Evolutionary conservation across 2,113 vertebrate genomes (phyloP).

Genomic region (Atractosteus spatula): DNA sequence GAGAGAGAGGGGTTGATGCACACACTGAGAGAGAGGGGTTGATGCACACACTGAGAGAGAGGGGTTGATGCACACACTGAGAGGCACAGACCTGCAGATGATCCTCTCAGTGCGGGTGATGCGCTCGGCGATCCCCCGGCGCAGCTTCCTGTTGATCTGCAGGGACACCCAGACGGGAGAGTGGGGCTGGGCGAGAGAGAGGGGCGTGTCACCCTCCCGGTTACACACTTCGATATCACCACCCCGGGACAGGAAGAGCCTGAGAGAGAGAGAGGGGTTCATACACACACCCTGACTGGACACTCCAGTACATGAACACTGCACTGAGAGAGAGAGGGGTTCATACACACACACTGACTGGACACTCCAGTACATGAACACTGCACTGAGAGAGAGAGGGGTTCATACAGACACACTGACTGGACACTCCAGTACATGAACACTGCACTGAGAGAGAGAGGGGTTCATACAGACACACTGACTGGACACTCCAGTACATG

Average conservation of each 20-base stretch:
- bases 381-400: no score
- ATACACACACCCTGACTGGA: neutral
- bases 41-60: neutral
- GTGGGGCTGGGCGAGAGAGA: constrained; percentile 74
- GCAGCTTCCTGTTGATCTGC: constrained; percentile 86
- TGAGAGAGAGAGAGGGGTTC: constrained; percentile 30
- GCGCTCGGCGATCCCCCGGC: constrained; percentile 78
- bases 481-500: no score
- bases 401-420: neutral
- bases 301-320: neutral
- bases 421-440: neutral
- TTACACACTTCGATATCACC: constrained; percentile 83
- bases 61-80: no score
- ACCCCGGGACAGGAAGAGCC: constrained; percentile 84
- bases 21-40: no score
- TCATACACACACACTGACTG: neutral
- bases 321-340: neutral
- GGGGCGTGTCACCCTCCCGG: constrained; percentile 83
- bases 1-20: no score
- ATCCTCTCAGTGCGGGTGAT: constrained; percentile 81
- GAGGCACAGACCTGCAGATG: constrained; percentile 72
- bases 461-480: no score
- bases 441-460: neutral
- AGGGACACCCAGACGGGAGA: constrained; percentile 85
- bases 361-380: neutral